phyloP scores from a whole-genome alignment of 2,797 vertebrate genomes.

The Linurgus olivaceus region DNA sequence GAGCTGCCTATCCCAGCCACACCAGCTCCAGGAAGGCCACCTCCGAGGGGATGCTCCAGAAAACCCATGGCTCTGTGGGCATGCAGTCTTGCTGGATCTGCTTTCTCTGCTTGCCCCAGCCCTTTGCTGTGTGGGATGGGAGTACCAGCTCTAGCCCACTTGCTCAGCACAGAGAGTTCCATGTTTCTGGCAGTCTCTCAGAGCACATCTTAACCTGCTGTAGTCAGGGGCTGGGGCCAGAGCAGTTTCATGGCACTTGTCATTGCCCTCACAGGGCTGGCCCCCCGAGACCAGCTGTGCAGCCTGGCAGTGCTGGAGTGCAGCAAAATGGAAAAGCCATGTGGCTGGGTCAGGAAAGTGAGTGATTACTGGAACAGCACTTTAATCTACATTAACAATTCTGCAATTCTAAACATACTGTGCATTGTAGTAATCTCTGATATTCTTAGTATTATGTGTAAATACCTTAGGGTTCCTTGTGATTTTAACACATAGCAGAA shows the following conservation, averaged over 20 bases:
- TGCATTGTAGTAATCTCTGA: neutral
- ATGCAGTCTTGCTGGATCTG: neutral
- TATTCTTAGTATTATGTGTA: neutral
- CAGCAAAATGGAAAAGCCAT: neutral
- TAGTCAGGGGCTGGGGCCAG: neutral
- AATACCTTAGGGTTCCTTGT: neutral
- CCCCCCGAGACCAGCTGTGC: neutral
- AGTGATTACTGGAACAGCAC: neutral
- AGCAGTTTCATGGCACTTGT: fast-evolving
- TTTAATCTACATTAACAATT: neutral
- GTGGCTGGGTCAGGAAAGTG: neutral
- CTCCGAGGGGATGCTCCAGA: neutral
- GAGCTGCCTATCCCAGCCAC: neutral
- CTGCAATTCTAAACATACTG: neutral
- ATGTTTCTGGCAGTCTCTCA: fast-evolving
- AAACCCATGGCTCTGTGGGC: neutral
- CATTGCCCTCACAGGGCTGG: fast-evolving
- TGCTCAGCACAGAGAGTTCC: neutral
- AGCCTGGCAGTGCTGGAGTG: neutral
- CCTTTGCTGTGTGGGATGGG: neutral
- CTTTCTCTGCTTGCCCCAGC: neutral
- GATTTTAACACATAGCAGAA: neutral
- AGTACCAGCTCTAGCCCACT: fast-evolving
- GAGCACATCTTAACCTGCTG: fast-evolving
- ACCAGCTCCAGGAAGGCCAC: fast-evolving